Evolutionary conservation across 2,113 vertebrate species (phyloP), one percentile per base, ranked within the genome.

Genomic region (Chamaetylas fuelleborni): DNA sequence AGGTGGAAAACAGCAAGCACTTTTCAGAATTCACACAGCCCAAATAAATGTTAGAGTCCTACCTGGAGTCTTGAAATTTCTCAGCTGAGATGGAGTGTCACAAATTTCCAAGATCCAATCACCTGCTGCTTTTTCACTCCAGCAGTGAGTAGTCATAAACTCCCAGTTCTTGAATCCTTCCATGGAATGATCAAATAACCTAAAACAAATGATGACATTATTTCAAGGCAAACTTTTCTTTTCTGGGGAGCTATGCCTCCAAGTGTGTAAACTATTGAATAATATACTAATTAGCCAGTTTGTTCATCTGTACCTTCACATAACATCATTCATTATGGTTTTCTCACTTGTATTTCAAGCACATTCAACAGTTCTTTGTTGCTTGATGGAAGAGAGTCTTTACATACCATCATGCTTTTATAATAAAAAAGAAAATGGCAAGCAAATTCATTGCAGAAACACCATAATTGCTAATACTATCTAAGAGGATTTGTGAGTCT

Each of bases 111-210:
- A 98, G 92, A 99, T 97, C 99, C 99, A 99, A 95, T 99, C 99
- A 80, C 99, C 99, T 31, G 98, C 98, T 33, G 99, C 99, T 97
- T 99, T 99, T 97, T 99, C 99, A 86, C 99, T 99, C 99, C 99
- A 99, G 95, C 98, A 99, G 92, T 99, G 99, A 94, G 99, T 99
- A 85, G 99, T 99, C 99, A 99, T 99, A 92, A 99, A 99, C 96
- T 99, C 99, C 99, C 99, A 99, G 97, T 99, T 99, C 98, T 99
- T 99, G 98, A 99, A 99, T 70, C 99, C 99, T 98, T 99, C 99
- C 99, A 99, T 99, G 89, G 99, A 99, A 98, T 99, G 99, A 97
- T 99, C 99, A 98, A 99, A 99, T 87, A 99, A 97, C 97, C 99
- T 99, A 98, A 47, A 97, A 96, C 38, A 98, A 93, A 97, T 60